Base-by-base conservation (phyloP, 2,113 vertebrate species). In the Morone chrysops region DNA sequence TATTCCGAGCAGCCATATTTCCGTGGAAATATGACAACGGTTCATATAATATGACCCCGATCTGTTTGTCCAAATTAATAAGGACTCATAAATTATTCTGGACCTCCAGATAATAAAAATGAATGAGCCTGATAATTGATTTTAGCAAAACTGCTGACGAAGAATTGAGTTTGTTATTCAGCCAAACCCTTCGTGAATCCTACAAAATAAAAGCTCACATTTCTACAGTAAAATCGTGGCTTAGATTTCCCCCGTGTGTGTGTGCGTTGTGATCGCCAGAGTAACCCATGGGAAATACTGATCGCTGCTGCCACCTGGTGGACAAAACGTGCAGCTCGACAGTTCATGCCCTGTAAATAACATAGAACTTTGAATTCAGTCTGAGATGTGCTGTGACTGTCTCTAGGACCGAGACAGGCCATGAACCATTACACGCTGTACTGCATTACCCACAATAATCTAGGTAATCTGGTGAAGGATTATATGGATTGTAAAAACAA, bases 251-350 rank as follows among this genome's bases (percentile, higher is more conserved):
- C 74, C 40, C 4, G 41, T n/a, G 13, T 68, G 51, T 10, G 62
- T 25, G 12, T 76, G 36, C 14, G 2, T 31, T 31, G 3, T 20
- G 51, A 8, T 9, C 56, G 45, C 6, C 8, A 4, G 25, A 61
- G 36, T 53, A 38, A 60, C 22, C 3, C 6, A 4, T 4, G n/a
- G 4, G 12, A 82, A 20, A 13, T 2, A 1, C 17, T n/a, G 25
- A 57, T 78, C n/a, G 11, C 22, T 9, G 59, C 56, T 80, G 83
- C 88, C 85, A 81, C 70, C 88, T 91, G 45, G 70, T 82, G 92
- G 89, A 61, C 25, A 76, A 71, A 56, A 25, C 1, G 6, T 31
- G 41, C n/a, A 86, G 7, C 20, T 67, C 4, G 0, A 8, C 4
- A 6, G 6, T 2, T 31, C 14, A 8, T 20, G 14, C 13, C 9